Evolutionary conservation across 2,888 invertebrate species (phyloP).

Genomic region (Plutella xylostella): DNA sequence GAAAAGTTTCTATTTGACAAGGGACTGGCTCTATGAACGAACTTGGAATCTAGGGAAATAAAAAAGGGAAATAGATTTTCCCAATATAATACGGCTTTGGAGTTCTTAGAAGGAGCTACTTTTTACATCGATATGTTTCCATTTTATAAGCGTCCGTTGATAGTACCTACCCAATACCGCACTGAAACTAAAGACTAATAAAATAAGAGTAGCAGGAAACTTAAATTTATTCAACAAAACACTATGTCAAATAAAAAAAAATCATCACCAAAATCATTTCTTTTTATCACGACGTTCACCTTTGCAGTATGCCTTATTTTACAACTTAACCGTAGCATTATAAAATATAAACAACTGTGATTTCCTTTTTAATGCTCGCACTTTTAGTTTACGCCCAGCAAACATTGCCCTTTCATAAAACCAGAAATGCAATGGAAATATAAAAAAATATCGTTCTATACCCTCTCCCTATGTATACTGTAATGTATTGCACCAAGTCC

Average conservation of each 20-base stretch:
- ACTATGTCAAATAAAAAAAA: no score
- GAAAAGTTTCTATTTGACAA: constrained; percentile 62
- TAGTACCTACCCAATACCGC: no score
- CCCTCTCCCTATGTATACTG: no score
- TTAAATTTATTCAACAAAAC: no score
- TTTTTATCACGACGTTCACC: no score
- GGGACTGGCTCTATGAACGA: constrained; percentile 50
- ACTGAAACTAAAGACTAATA: no score
- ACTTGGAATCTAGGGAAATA: constrained; percentile 43
- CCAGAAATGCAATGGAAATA: constrained; percentile 46
- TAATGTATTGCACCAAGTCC: constrained; percentile 36
- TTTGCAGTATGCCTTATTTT: no score
- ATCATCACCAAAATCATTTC: no score
- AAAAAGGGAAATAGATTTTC: constrained; percentile 46
- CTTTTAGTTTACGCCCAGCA: constrained; percentile 41
- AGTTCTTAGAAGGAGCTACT: not conserved
- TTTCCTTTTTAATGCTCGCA: constrained; percentile 34
- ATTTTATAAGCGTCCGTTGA: not conserved
- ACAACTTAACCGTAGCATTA: no score
- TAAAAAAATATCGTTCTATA: constrained; percentile 48
- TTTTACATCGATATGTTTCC: constrained; percentile 2
- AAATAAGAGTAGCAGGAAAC: no score
- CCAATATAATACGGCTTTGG: constrained; percentile 16
- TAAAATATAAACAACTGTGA: no score
- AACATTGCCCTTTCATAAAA: constrained; percentile 38